Evolutionary conservation across 2,797 vertebrate genomes (phyloP).

Genomic region (Xyrichtys novacula): DNA sequence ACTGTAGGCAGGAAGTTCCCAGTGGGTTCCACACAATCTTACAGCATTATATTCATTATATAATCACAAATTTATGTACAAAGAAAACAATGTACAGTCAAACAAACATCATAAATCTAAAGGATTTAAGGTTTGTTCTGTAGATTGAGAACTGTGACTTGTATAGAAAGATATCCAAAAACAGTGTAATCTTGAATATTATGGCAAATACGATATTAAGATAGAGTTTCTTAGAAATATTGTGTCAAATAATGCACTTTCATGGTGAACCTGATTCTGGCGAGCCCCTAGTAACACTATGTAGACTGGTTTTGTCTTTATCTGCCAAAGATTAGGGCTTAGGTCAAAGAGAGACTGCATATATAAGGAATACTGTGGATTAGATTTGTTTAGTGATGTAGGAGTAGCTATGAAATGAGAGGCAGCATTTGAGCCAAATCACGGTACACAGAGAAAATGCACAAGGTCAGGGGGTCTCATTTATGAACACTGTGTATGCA

Average conservation of each 20-base stretch:
- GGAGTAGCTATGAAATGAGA: slow-evolving; percentile 35
- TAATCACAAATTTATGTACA: slow-evolving; percentile 68
- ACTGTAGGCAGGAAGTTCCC: slow-evolving; percentile 33
- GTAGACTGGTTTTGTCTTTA: slow-evolving; percentile 67
- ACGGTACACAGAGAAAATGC: slow-evolving; percentile 42
- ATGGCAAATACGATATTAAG: slow-evolving; percentile 60
- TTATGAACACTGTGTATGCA: too few species aligned
- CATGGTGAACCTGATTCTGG: slow-evolving; percentile 67
- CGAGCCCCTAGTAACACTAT: slow-evolving; percentile 54
- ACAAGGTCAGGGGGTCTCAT: too few species aligned
- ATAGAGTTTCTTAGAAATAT: slow-evolving; percentile 74
- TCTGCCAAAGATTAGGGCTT: slow-evolving; percentile 80
- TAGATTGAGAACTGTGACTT: slow-evolving; percentile 70
- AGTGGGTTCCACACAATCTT: slow-evolving; percentile 35
- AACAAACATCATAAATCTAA: slow-evolving; percentile 54
- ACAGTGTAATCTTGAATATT: slow-evolving; percentile 57
- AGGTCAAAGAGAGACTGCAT: slow-evolving; percentile 23
- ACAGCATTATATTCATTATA: slow-evolving; percentile 58
- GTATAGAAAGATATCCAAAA: slow-evolving; percentile 70
- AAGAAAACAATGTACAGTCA: slow-evolving; percentile 65
- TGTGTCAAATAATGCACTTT: slow-evolving; percentile 82
- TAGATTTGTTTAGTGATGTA: slow-evolving; percentile 31
- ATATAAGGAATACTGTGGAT: slow-evolving; percentile 30
- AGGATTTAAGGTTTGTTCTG: slow-evolving; percentile 60
- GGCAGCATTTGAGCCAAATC: slow-evolving; percentile 62